Percentiles rank a stretch among this genome's conserved stretches.
Conservation (phyloP, 2,797 vertebrate genomes). For the Epinephelus awoara region DNA sequence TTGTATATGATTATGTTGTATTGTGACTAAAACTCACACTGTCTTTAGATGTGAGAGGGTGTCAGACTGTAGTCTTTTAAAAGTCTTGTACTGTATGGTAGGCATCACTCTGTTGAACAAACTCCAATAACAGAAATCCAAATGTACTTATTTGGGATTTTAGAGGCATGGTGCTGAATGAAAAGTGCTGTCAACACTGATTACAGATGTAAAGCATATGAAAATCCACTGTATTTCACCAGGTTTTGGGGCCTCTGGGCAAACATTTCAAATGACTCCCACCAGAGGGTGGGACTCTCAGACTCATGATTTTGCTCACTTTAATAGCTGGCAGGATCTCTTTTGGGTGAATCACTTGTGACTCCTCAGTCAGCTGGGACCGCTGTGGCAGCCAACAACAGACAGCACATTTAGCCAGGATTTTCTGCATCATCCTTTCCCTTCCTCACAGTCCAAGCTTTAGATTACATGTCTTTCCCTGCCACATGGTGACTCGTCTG, state of each 20-base stretch:
- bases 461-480: constrained; percentile 67
- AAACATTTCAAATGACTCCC: constrained; percentile 9
- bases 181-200: constrained; percentile 21
- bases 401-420: constrained; percentile 61
- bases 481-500: constrained; percentile 54
- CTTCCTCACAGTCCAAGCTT: constrained; percentile 21
- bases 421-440: constrained; percentile 76
- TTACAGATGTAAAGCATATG: constrained; percentile 13
- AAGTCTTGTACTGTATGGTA: too few relatives aligned
- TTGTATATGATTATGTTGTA: too few relatives aligned
- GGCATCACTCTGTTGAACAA: not conserved
- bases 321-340: constrained; percentile 43
- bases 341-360: constrained; percentile 63
- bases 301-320: constrained; percentile 27
- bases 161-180: not conserved
- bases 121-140: constrained; percentile 14
- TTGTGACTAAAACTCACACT: too few relatives aligned
- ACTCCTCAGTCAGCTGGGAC: constrained; percentile 63
- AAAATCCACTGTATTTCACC: constrained; percentile 6
- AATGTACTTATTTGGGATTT: constrained; percentile 16
- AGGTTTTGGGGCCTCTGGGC: not conserved
- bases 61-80: too few relatives aligned
- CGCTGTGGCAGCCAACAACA: constrained; percentile 48
- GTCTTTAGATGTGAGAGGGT: too few relatives aligned
- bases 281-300: not conserved